These are phyloP conservation scores for Schizaphis graminum DNA, from an alignment of 2,888 invertebrate genomes.

Conservation along the genomic window DNA sequence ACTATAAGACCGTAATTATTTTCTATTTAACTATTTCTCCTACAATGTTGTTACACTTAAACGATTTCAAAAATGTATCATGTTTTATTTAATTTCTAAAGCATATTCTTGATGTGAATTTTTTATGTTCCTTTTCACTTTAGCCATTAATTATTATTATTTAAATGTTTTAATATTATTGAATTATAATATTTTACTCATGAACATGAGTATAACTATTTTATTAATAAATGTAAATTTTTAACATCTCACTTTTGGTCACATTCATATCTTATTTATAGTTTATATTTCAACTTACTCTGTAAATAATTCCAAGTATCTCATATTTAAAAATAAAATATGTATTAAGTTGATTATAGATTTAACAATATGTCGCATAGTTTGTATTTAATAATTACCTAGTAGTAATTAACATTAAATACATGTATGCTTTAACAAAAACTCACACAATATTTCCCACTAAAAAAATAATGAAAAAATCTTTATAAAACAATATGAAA, in stretches of 20 bases:
- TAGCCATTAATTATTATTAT: background rate
- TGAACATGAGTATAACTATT: background rate
- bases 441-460: background rate
- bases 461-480: background rate
- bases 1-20: constrained; percentile 6
- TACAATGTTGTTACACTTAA: background rate
- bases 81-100: background rate
- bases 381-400: background rate
- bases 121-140: background rate
- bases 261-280: background rate
- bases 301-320: background rate
- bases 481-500: background rate
- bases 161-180: background rate
- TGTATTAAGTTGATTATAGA: background rate
- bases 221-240: background rate
- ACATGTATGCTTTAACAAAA: background rate
- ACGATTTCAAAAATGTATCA: background rate
- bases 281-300: background rate
- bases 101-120: background rate
- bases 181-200: background rate
- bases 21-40: constrained; percentile 26
- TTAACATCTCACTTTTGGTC: background rate
- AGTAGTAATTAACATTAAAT: background rate
- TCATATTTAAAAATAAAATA: background rate
- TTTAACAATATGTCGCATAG: background rate